Percentiles rank a stretch among this genome's conserved stretches.
These are phyloP conservation scores for Semaprochilodus insignis DNA, from an alignment of 2,797 vertebrate species.

Conservation along the genomic window DNA sequence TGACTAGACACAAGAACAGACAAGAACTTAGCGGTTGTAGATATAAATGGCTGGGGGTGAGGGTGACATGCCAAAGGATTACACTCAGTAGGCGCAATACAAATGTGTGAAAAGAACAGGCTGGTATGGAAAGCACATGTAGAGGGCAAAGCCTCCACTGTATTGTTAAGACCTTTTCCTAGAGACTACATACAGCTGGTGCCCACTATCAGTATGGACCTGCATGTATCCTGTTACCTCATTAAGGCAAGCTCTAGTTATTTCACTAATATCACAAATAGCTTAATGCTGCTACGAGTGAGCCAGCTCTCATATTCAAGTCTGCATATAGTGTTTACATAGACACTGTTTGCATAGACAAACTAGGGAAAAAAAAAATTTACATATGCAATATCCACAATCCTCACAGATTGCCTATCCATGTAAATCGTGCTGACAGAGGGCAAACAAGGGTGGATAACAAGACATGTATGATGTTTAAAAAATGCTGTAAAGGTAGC, in stretches of 20 bases:
- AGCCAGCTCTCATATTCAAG: not conserved
- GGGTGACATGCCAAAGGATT: not conserved
- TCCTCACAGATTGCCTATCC: not conserved
- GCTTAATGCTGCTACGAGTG: not conserved
- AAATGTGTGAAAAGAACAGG: slow-evolving; percentile 6
- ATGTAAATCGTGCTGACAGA: not conserved
- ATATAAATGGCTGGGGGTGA: not conserved
- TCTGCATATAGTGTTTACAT: not conserved
- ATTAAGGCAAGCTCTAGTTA: not conserved
- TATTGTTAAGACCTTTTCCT: not conserved
- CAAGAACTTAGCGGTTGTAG: not conserved
- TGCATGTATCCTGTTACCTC: not conserved
- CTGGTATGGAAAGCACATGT: not conserved
- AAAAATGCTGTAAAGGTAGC: too few relatives aligned
- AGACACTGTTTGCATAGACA: not conserved
- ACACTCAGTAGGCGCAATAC: not conserved
- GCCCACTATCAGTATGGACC: not conserved
- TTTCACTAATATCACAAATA: not conserved
- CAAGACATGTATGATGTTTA: not conserved
- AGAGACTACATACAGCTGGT: not conserved
- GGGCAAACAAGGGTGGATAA: not conserved
- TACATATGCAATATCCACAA: slow-evolving; percentile 8
- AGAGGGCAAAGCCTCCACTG: not conserved
- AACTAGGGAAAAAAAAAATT: not conserved
- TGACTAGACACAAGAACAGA: not conserved